Base-by-base conservation (phyloP, 2,888 invertebrate species). In the Tenthredo livida region DNA sequence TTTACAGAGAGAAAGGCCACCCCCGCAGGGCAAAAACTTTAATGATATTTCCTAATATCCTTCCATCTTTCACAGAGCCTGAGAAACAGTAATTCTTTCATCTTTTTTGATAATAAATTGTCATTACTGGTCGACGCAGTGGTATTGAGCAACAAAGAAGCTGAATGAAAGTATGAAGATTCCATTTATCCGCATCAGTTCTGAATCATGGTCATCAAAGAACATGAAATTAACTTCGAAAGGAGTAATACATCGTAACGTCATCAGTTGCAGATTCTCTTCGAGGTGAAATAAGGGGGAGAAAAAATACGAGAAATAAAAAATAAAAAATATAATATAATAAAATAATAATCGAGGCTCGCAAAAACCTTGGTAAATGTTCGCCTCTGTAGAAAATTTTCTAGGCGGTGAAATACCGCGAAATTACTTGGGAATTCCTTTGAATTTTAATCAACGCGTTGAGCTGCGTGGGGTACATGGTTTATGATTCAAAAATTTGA, bases 1-100 rank as follows among this genome's bases (percentile, higher is more conserved):
- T 87, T 85, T 87, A 86, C 86, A 84, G 67, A 72, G 21, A 15
- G 84, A 85, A 87, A 88, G 87, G 85, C 87, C 86, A 80, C 58
- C 77, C 58, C 61, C 83, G n/a, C 21, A 12, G 58, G 58, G 78
- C 58, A n/a, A 37, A 2, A 78, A 61, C 33, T 78, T 78, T 78
- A 61, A 78, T 78, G 58, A 33, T 12, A 78, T 78, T 78, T 78
- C 61, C 58, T 37, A 15, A 58, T 78, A 61, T 78, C n/a, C 37
- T 58, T 58, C 12, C 77, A 78, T 58, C 54, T 61, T 78, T 58
- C 33, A 33, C 58, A 33, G 67, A 33, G 75, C n/a, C 9, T 50
- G 25, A 6, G 50, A 21, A 12, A 47, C 50, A 50, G 50, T 50
- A 77, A 50, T 77, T 77, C 50, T 21, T 77, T 50, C 47, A 77